These are phyloP conservation scores for Gortyna flavago DNA, from an alignment of 2,888 invertebrate genomes.

Conservation along the genomic window DNA sequence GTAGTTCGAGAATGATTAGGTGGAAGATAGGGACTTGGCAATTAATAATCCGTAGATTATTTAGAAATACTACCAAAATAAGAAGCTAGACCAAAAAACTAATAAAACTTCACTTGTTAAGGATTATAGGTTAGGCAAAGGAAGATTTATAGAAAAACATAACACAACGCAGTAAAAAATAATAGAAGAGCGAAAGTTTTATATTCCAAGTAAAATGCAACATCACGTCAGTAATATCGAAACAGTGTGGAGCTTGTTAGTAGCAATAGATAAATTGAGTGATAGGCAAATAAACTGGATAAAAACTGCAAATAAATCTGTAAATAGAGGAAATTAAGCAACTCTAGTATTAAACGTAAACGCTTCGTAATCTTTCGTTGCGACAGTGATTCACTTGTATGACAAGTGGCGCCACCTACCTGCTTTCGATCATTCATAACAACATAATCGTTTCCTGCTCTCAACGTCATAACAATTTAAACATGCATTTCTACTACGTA, in stretches of 20 bases:
- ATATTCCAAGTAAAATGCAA: neutral
- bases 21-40: neutral
- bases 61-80: too few relatives aligned
- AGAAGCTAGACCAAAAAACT: neutral
- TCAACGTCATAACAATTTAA: conserved; percentile 43
- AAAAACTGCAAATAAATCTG: conserved; percentile 6
- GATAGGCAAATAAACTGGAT: neutral
- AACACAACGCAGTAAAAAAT: neutral
- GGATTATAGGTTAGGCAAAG: neutral
- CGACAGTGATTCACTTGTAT: conserved; percentile 44
- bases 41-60: neutral
- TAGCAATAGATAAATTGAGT: neutral
- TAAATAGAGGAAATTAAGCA: conserved; percentile 39
- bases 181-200: neutral
- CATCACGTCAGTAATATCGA: neutral
- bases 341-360: conserved; percentile 23
- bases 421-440: conserved; percentile 49
- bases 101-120: neutral
- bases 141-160: neutral
- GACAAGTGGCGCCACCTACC: conserved; percentile 53
- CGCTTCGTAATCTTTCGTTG: conserved; percentile 34
- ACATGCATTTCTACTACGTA: conserved; percentile 55
- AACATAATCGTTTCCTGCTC: conserved; percentile 61
- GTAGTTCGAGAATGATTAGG: neutral
- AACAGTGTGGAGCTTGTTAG: neutral